Conservation (phyloP, 2,888 invertebrate genomes). For the Ochlodes sylvanus region DNA sequence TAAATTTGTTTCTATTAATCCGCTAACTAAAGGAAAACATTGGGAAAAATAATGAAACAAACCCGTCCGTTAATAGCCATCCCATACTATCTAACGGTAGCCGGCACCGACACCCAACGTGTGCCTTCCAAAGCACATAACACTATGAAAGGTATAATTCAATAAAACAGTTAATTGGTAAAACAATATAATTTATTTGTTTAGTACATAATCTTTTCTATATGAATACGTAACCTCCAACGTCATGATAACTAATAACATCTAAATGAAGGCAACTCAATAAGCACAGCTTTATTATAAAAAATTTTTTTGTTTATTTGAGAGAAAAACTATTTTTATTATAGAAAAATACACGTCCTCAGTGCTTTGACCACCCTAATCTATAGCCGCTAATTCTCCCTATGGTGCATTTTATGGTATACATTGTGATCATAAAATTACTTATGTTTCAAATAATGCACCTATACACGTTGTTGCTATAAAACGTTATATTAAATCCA, state of each 20-base stretch:
- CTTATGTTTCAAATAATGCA: conserved; percentile 62
- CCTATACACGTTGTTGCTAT: conserved; percentile 43
- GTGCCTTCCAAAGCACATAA: no score
- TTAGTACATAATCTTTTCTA: conserved; percentile 55
- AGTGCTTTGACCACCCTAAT: conserved; percentile 74
- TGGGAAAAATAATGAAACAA: no score
- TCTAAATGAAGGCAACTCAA: conserved; percentile 67
- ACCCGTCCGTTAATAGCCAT: no score
- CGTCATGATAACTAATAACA: conserved; percentile 47
- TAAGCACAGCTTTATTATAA: conserved; percentile 65
- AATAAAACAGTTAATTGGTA: conserved; percentile 52
- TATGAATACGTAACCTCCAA: conserved; percentile 43
- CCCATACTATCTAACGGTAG: no score
- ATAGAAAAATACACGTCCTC: conserved; percentile 84
- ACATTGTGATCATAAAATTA: conserved; percentile 59
- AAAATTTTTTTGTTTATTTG: conserved; percentile 45
- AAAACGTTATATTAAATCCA: conserved; percentile 55
- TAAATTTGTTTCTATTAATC: no score
- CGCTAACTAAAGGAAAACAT: no score
- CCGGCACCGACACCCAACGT: no score
- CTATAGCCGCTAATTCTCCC: conserved; percentile 53
- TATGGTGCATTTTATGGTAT: conserved; percentile 59
- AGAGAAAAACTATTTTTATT: conserved; percentile 70
- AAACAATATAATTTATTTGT: conserved; percentile 72
- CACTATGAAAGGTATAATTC: background rate